Evolutionary conservation across 1,140 invertebrate genomes (phyloP), one percentile per base, ranked within the genome.

Genomic region (Diorhabda carinulata): DNA sequence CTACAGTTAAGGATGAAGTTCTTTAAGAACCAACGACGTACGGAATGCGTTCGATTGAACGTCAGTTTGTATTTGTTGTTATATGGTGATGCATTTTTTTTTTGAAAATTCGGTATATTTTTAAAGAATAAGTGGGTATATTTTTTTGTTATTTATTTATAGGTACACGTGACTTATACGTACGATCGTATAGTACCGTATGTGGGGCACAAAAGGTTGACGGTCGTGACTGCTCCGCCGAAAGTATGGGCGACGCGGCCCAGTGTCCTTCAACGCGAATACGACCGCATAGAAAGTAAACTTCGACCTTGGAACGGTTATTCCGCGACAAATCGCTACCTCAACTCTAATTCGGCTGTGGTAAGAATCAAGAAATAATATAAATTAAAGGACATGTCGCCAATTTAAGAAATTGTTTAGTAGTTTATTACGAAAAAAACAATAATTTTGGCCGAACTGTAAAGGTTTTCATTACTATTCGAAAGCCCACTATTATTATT

Each of bases 291-390:
- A 83, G 82, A 84, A 68, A 83, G 88, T 78, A 86, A 86, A 78
- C 79, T 86, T 67, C 85, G 89, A 72, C 86, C 89, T 1, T 82
- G 83, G 4, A 75, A 84, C 59, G 88, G 87, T 64, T 87, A 90
- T 78, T 86, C 86, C 47, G 84, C 87, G 47, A 83, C 87, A 64
- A 91, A 91, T 72, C 87, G 90, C 75, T 94, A 88, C 82, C 87
- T 91, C 80, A 90, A 90, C 82, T 91, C 91, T 69, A 88, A 88
- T 81, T 83, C 87, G 64, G 83, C 85, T 73, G 89, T 88, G 84
- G 90, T 91, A 86, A 87, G 84, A 60, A 10, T 8, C 0, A 52
- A 3, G 4, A 4, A 52, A 8, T 25, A 25, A 25, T 25, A 25
- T 25, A 25, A 25, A 25, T 25, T 0, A 25, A 25, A 25, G 0